Percentiles rank a stretch among this genome's conserved stretches.
Evolutionary conservation across 1,140 invertebrate genomes (phyloP).

Genomic region (Zaprionus africanus): DNA sequence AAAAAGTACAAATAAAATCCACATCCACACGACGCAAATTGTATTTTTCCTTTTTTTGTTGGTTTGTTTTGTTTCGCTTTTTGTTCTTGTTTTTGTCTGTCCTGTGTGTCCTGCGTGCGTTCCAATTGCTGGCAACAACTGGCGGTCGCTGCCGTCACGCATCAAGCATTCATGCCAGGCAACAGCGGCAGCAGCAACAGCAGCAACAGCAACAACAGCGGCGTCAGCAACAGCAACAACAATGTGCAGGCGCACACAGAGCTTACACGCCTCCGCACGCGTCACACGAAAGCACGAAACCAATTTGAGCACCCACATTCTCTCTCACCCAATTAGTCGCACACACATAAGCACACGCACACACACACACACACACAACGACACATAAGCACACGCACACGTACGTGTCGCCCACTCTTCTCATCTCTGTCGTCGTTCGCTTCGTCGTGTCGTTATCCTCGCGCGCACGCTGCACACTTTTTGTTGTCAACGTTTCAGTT

Average conservation of each 20-base stretch:
- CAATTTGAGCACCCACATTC: conserved; percentile 82
- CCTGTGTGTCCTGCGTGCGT: conserved; percentile 45
- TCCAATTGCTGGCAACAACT: conserved; percentile 81
- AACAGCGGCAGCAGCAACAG: conserved; percentile 44
- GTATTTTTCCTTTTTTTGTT: conserved; percentile 54
- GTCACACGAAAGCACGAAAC: conserved; percentile 82
- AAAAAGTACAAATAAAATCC: conserved; percentile 67
- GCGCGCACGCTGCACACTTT: conserved; percentile 77
- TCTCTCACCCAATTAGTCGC: conserved; percentile 82
- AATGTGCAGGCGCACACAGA: conserved; percentile 43
- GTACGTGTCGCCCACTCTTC: conserved; percentile 11
- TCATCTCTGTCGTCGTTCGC: conserved; percentile 48
- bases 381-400: conserved; percentile 29
- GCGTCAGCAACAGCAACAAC: conserved; percentile 33
- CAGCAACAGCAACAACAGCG: conserved; percentile 21
- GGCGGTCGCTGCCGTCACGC: conserved; percentile 74
- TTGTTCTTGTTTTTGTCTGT: conserved; percentile 22
- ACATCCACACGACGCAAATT: conserved; percentile 68
- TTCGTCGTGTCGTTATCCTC: conserved; percentile 80
- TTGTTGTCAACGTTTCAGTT: conserved; percentile 33
- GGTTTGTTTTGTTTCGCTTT: conserved; percentile 11
- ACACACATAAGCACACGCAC: conserved; percentile 55
- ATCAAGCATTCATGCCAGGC: conserved; percentile 78
- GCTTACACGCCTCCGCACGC: conserved; percentile 82
- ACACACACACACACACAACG: conserved; percentile 52